Evolutionary conservation across 37 sponge, comb jelly and placozoan genomes (phyloP), one percentile per base, ranked within the genome.

Genomic region (Sycon ciliatum): DNA sequence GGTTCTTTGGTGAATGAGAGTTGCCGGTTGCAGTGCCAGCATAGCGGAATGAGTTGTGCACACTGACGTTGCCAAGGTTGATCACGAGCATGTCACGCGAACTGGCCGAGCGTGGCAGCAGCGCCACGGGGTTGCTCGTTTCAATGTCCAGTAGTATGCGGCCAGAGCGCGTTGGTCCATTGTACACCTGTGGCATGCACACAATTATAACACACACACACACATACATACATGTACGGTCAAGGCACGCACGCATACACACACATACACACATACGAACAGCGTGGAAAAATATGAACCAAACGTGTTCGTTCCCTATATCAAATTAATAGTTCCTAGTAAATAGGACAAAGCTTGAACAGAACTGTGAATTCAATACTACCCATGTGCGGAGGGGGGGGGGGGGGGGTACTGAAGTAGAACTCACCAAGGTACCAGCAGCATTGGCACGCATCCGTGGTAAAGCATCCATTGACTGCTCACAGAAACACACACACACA

Each of bases 401-500:
- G n/a, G n/a, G n/a, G n/a, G n/a, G n/a, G n/a, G n/a, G n/a, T n/a
- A n/a, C n/a, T n/a, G n/a, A n/a, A n/a, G n/a, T n/a, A n/a, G n/a
- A n/a, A n/a, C n/a, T 78, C 9, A 88, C 89, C 78, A 88, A 65
- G 40, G 79, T 86, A 20, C 85, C 94, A 20, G 57, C 74, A 30
- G 90, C 77, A 34, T 74, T 49, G 16, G 86, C 94, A 42, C 86
- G 89, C 94, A 93, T 93, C 42, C 90, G 42, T 54, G 87, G 93
- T 55, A 86, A 92, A 73, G 93, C 93, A 77, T 92, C 93, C 18
- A 46, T 46, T 18, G 16, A 46, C 53, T 36, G 38, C 69, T 36
- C 32, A 27, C 23, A 20, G 5, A 27, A 13, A 7, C 23, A 64
- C 35, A 65, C 34, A 20, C 36, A 30, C 30, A 5, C 29, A 34